phyloP scores from a whole-genome alignment of 1,140 invertebrate genomes.

The Coenobita brevimanus region DNA sequence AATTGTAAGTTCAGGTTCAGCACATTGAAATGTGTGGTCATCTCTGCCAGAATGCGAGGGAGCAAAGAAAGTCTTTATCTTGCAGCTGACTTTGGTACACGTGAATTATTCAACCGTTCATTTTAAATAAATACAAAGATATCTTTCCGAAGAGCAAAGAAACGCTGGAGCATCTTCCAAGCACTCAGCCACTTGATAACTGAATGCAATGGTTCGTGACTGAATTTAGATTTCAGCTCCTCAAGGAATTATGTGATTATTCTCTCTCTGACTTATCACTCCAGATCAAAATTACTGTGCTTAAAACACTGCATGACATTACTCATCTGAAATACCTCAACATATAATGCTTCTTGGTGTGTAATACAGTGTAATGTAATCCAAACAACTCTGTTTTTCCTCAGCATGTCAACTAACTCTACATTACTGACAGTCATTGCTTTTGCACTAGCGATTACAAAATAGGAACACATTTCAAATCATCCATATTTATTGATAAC shows the following conservation, averaged over 20 bases:
- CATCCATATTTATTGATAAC: constrained; percentile 10
- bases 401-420: not conserved
- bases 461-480: not conserved
- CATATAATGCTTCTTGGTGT: constrained; percentile 1
- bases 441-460: not conserved
- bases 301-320: not conserved
- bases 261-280: constrained; percentile 1
- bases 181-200: constrained; percentile 10
- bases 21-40: too few species aligned
- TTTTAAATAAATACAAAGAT: not conserved
- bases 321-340: not conserved
- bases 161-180: constrained; percentile 3
- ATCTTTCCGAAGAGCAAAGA: not conserved
- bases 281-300: not conserved
- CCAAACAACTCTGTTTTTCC: not conserved
- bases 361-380: not conserved
- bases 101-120: not conserved
- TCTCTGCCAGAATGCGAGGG: too few species aligned
- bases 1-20: too few species aligned
- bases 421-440: not conserved
- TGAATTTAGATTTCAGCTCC: not conserved
- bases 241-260: not conserved
- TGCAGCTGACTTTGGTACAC: not conserved
- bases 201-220: not conserved
- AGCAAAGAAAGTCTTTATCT: too few species aligned